Evolutionary conservation across 30 jellyfish, hydroid and myxozoan species (phyloP).

Genomic region (Pelagia noctiluca): DNA sequence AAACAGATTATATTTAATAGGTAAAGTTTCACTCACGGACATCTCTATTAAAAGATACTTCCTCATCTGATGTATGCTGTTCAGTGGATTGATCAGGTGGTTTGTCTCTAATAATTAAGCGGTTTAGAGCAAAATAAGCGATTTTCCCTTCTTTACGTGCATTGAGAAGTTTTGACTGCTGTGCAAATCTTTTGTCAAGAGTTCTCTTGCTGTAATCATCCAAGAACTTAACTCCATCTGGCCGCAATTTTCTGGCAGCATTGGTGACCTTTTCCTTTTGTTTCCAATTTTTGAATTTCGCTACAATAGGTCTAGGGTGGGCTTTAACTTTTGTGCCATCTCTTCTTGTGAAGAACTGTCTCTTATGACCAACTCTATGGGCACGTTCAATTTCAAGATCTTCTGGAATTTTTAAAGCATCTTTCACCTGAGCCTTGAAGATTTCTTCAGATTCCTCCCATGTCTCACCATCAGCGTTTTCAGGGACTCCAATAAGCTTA

Average conservation of each 20-base stretch:
- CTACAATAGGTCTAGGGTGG: conserved; percentile 33
- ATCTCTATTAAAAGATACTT: conserved; percentile 9
- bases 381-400: conserved; percentile 36
- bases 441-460: conserved; percentile 42
- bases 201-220: conserved; percentile 45
- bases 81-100: conserved; percentile 27
- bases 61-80: conserved; percentile 17
- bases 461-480: conserved; percentile 35
- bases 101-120: conserved; percentile 7
- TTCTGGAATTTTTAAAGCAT: conserved; percentile 19
- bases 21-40: conserved; percentile 23
- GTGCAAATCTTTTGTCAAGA: conserved; percentile 44
- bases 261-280: conserved; percentile 22
- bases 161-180: conserved; percentile 36
- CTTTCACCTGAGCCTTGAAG: conserved; percentile 36
- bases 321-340: conserved; percentile 19
- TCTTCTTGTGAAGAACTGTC: conserved; percentile 28
- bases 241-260: conserved; percentile 32
- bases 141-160: conserved; percentile 22
- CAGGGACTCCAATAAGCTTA: conserved; percentile 36
- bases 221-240: conserved; percentile 35
- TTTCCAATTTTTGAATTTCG: conserved; percentile 15
- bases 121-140: conserved; percentile 21
- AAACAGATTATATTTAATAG: conserved; percentile 3
- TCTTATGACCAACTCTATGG: conserved; percentile 31